Base-by-base conservation (phyloP, 1,140 invertebrate genomes). In the Antheraea pernyi region DNA sequence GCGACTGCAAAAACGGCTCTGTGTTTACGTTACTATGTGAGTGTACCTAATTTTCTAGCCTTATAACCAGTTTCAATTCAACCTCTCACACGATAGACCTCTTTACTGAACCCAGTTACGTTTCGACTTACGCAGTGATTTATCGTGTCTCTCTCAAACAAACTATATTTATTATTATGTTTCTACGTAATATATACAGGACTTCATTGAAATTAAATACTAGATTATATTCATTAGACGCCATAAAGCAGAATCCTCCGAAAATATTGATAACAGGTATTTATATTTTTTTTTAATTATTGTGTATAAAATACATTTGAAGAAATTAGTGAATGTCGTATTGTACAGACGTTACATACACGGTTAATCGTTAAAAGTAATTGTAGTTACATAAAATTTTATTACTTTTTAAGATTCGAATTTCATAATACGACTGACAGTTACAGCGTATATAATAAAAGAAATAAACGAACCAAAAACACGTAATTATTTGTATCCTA, bases 181-280 rank as follows among this genome's bases (percentile, higher is more conserved):
- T 83, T 19, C 37, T 84, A 64, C 80, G 76, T 62, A 81, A 79
- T 74, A 48, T 83, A 39, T 83, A 53, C 62, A 71, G 75, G 67
- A 75, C 68, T 66, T 68, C 74, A 37, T 46, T 79, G 16, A 75
- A 71, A 63, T 53, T 74, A 18, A 83, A 73, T 74, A 68, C 81
- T 42, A 80, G 83, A 68, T 75, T 62, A 53, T 85, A 84, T 72
- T 76, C 81, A 67, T 73, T 73, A 22, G 75, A 75, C 58, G 59
- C 65, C 59, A 18, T 71, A 19, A 53, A 62, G 48, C 75, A 78
- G 19, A 85, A 84, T 48, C 88, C 92, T 0, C 93, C 93, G 62
- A 93, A 93, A 85, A 92, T 93, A 77, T 85, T 93, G 64, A 93
- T 93, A 53, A 93, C 93, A 59, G 93, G 93, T 93, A 53, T 53